A percentile compares a stretch with the other conserved stretches of the same genome.
Conservation (phyloP, 2,888 invertebrate species). For the Plagiodera versicolora region DNA sequence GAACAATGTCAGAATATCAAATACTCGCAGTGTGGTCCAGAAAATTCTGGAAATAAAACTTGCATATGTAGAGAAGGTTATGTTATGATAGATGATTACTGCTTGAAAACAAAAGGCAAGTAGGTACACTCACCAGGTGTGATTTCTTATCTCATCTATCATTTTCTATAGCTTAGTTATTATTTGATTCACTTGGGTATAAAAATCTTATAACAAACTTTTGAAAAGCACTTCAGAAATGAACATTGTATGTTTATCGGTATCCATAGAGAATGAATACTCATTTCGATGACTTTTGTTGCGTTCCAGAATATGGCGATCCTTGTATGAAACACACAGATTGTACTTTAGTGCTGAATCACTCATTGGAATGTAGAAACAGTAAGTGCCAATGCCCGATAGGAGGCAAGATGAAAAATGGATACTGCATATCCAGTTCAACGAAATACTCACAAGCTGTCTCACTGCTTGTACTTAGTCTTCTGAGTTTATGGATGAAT, state of each 20-base stretch:
- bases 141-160: too few species aligned
- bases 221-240: too few species aligned
- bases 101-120: constrained; percentile 30
- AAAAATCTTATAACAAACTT: too few species aligned
- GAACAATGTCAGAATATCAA: constrained; percentile 34
- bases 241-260: too few species aligned
- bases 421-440: constrained; percentile 25
- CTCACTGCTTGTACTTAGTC: constrained; percentile 3
- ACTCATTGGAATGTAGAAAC: constrained; percentile 38
- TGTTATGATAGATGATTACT: constrained; percentile 13
- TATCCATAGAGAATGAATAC: too few species aligned
- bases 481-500: constrained; percentile 4
- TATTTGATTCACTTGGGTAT: too few species aligned
- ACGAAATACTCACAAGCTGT: constrained; percentile 6
- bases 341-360: constrained; percentile 35
- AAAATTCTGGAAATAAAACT: constrained; percentile 1
- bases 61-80: constrained; percentile 27
- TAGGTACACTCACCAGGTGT: too few species aligned
- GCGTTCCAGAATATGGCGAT: constrained; percentile 35
- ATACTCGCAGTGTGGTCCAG: constrained; percentile 26
- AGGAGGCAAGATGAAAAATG: constrained; percentile 24
- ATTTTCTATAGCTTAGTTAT: too few species aligned
- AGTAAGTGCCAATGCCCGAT: constrained; percentile 39
- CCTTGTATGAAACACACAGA: constrained; percentile 35
- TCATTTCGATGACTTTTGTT: constrained; percentile 7